Evolutionary conservation across 2,113 vertebrate species (phyloP), one percentile per base, ranked within the genome.

Genomic region (Hoplias malabaricus): DNA sequence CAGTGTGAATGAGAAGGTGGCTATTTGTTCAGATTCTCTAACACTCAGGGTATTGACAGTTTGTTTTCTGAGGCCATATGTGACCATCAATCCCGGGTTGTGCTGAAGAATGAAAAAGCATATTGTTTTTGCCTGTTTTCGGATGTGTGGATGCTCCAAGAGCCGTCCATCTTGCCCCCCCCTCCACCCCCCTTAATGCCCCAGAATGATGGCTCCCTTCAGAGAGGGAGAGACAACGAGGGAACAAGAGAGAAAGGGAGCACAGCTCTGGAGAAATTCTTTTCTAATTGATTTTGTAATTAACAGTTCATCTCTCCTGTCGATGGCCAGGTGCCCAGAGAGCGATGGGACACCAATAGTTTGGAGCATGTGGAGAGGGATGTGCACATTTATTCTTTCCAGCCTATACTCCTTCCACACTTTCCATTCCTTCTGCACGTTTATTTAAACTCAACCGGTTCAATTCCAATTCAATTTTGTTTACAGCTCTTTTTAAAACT

Each of bases 21-120:
- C 93, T 95, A 96, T 98, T 98, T 97, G 95, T 96, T 98, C 95
- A 93, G 92, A 95, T 96, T 95, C 94, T 95, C 87, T 92, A 92
- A 93, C 92, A 91, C 93, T 96, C 93, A 94, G 93, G 92, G 91
- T 98, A 97, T 97, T 95, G 96, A 96, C 95, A 94, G 94, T 93
- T 95, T 95, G 93, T 96, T 95, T 95, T 96, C 95, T 93, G 94
- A 92, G 94, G 95, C 94, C 93, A 93, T 95, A 94, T 95, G 95
- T 95, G 93, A 90, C 94, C 93, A 96, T 98, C 95, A 96, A 96
- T 98, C 92, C 94, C 94, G 93, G 93, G 90, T 93, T 93, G 92
- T 91, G 93, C 94, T 96, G 95, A 96, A 96, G 95, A 94, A 95
- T 94, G 92, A 95, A 94, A 94, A 94, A 93, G 87, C 93, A 91